Conservation (phyloP, 1,140 invertebrate species). For the Drosophila sproati region DNA sequence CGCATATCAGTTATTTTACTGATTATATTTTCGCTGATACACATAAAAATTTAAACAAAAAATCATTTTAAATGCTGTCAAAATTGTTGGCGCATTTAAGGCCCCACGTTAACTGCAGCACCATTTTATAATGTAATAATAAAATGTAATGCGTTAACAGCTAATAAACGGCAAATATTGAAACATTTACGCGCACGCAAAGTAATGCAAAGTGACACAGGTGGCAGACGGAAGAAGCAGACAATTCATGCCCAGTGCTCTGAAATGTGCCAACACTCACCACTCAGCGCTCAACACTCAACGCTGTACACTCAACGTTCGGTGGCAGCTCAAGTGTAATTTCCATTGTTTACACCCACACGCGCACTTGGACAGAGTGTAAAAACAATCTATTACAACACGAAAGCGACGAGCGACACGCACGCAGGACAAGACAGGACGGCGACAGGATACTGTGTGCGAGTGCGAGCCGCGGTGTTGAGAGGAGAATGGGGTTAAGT, state of each 20-base stretch:
- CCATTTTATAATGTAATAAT: too few relatives aligned
- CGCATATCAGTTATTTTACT: too few relatives aligned
- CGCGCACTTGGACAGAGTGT: conserved; percentile 30
- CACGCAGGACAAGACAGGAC: conserved; percentile 22
- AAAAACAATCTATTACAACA: conserved; percentile 63
- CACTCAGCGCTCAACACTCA: background rate
- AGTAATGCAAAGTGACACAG: conserved; percentile 7
- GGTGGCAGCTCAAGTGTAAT: conserved; percentile 72
- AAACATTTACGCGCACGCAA: conserved; percentile 73
- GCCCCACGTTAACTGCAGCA: background rate
- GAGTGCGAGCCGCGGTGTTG: background rate
- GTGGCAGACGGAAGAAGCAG: conserved; percentile 25
- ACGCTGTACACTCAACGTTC: conserved; percentile 41
- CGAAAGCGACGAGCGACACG: conserved; percentile 24
- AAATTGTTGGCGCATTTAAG: background rate
- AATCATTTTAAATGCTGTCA: background rate
- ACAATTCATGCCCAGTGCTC: conserved; percentile 46
- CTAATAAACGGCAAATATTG: conserved; percentile 78
- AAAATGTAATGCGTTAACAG: conserved; percentile 34
- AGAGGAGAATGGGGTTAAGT: background rate
- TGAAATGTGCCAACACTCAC: conserved; percentile 60
- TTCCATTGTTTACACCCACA: conserved; percentile 68
- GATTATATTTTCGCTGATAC: too few relatives aligned
- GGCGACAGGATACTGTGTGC: conserved; percentile 2
- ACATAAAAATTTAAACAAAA: background rate